phyloP scores from a whole-genome alignment of 1,140 invertebrate genomes.

The Papilio xuthus region DNA sequence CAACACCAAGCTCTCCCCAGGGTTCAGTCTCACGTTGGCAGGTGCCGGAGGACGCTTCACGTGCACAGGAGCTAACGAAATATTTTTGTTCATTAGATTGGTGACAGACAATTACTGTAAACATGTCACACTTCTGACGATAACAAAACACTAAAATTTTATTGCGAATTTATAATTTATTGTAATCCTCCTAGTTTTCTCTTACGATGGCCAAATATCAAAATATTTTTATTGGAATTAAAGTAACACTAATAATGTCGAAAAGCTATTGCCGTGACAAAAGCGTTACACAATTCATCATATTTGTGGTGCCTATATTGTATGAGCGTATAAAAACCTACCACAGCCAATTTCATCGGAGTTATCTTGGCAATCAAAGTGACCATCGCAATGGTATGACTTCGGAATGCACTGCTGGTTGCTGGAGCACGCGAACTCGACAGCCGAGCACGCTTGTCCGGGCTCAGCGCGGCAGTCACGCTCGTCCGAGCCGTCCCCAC shows the following conservation, averaged over 20 bases:
- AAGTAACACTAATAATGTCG: no score
- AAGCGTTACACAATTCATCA: no score
- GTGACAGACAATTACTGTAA: neutral
- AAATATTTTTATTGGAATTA: no score
- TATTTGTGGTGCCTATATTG: neutral
- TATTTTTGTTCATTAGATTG: neutral
- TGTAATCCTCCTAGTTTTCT: no score
- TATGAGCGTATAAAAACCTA: conserved; percentile 76
- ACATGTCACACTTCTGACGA: no score
- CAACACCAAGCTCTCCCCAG: conserved; percentile 89
- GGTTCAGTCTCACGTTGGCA: conserved; percentile 85
- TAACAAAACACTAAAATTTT: no score
- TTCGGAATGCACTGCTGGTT: conserved; percentile 95
- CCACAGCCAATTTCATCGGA: conserved; percentile 96
- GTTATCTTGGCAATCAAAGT: conserved; percentile 93
- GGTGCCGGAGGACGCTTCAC: conserved; percentile 83
- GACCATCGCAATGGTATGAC: conserved; percentile 95
- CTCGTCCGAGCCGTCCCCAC: conserved; percentile 94
- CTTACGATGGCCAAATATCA: no score
- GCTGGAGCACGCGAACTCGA: conserved; percentile 91
- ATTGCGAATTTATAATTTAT: no score
- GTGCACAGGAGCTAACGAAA: conserved; percentile 59
- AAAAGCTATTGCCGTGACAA: no score
- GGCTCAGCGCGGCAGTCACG: conserved; percentile 42
- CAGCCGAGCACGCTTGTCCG: conserved; percentile 84